Percentiles rank a stretch among this genome's conserved stretches.
phyloP scores from a whole-genome alignment of 2,113 vertebrate genomes.

The Sapayoa aenigma region DNA sequence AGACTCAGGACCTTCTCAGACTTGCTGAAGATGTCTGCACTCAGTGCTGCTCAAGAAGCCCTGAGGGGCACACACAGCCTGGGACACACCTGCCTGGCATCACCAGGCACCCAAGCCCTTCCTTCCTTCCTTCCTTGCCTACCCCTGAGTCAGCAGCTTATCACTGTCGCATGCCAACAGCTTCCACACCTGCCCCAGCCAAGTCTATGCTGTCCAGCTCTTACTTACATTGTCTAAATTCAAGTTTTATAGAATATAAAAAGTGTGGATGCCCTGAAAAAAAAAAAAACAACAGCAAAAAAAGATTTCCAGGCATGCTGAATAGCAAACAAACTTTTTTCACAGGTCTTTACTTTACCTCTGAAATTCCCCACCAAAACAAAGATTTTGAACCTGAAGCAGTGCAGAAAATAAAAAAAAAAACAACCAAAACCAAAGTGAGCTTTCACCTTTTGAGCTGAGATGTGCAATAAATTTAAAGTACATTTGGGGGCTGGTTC shows the following conservation, averaged over 20 bases:
- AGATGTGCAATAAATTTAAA: background rate
- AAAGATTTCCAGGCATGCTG: background rate
- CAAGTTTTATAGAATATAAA: background rate
- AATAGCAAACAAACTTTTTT: background rate
- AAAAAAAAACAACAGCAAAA: background rate
- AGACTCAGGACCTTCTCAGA: background rate
- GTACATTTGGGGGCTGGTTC: background rate
- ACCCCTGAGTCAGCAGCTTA: background rate
- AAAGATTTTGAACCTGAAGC: background rate
- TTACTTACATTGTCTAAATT: background rate
- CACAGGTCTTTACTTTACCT: background rate
- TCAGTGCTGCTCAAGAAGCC: background rate
- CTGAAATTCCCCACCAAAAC: background rate
- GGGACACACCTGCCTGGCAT: fast-evolving
- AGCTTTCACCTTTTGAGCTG: background rate
- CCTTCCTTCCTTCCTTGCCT: background rate
- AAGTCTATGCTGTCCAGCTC: background rate
- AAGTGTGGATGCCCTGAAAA: background rate
- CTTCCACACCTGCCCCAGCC: background rate
- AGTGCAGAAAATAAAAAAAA: background rate
- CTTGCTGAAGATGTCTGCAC: background rate
- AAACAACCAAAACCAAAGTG: background rate
- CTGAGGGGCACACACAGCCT: fast-evolving
- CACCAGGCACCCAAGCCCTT: background rate
- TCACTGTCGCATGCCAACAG: background rate